Evolutionary conservation across 2,113 vertebrate genomes (phyloP).

Genomic region (Centropus bengalensis): DNA sequence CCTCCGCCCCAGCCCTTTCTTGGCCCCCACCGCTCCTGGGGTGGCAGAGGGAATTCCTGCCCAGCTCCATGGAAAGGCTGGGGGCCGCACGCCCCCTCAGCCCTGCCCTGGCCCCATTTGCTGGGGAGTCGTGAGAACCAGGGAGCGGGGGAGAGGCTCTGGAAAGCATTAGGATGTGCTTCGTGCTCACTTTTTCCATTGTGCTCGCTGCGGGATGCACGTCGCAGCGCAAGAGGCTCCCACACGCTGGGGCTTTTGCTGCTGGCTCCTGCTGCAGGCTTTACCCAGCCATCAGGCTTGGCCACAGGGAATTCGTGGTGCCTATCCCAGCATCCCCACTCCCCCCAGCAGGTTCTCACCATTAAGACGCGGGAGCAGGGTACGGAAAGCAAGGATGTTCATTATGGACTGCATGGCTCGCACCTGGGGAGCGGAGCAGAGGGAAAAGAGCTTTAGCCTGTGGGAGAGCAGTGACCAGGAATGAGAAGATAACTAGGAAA

Average conservation of each 20-base stretch:
- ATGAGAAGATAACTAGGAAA: not conserved
- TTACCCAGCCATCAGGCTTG: not conserved
- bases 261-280: not conserved
- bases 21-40: accelerated
- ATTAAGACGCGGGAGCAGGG: slow-evolving; percentile 55
- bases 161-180: not conserved
- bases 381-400: slow-evolving; percentile 25
- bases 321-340: not conserved
- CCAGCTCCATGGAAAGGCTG: no score
- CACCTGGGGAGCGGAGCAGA: not conserved
- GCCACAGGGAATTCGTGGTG: not conserved
- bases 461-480: not conserved
- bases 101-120: accelerated
- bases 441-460: not conserved
- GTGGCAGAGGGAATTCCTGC: not conserved
- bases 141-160: not conserved
- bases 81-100: not conserved
- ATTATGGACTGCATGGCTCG: slow-evolving; percentile 56
- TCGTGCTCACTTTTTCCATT: not conserved
- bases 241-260: accelerated
- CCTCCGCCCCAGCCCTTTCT: not conserved
- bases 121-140: not conserved
- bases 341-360: slow-evolving; percentile 47
- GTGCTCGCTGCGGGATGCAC: not conserved
- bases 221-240: not conserved